Evolutionary conservation across 2,797 vertebrate genomes (phyloP).

Genomic region (Hippoglossus hippoglossus): DNA sequence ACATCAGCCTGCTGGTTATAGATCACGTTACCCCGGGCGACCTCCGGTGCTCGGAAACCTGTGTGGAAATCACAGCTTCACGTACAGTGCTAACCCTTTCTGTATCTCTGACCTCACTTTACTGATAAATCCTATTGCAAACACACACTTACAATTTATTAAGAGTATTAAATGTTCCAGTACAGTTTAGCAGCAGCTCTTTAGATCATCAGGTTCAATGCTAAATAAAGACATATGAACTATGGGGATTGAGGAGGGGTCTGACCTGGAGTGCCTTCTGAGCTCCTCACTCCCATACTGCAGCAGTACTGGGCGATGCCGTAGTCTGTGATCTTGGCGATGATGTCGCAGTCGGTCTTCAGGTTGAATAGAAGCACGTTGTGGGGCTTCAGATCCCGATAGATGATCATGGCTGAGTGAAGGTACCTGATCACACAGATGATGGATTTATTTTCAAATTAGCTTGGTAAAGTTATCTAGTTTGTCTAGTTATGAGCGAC

Average conservation of each 20-base stretch:
- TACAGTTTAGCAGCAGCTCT: neutral
- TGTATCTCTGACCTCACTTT: neutral
- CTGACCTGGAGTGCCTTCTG: constrained; percentile 96
- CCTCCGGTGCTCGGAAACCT: constrained; percentile 97
- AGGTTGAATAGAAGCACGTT: constrained; percentile 95
- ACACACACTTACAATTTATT: neutral
- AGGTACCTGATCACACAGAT: constrained; percentile 86
- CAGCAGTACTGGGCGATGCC: constrained; percentile 98
- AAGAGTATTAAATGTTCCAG: no score
- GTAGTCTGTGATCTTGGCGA: constrained; percentile 97
- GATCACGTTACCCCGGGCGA: constrained; percentile 94
- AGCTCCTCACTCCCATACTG: constrained; percentile 95
- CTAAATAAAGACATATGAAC: neutral
- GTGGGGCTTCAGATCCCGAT: constrained; percentile 97
- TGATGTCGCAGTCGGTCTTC: constrained; percentile 91
- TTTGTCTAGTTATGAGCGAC: no score
- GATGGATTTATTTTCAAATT: no score
- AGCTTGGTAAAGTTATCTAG: no score
- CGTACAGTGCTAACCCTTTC: neutral
- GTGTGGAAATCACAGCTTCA: accelerated
- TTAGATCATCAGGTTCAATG: neutral
- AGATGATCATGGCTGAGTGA: constrained; percentile 97
- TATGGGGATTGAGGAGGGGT: neutral
- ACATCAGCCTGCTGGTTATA: constrained; percentile 97
- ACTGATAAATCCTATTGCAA: neutral